Evolutionary conservation across 2,113 vertebrate genomes (phyloP), one percentile per base, ranked within the genome.

Genomic region (Mandrillus leucophaeus): DNA sequence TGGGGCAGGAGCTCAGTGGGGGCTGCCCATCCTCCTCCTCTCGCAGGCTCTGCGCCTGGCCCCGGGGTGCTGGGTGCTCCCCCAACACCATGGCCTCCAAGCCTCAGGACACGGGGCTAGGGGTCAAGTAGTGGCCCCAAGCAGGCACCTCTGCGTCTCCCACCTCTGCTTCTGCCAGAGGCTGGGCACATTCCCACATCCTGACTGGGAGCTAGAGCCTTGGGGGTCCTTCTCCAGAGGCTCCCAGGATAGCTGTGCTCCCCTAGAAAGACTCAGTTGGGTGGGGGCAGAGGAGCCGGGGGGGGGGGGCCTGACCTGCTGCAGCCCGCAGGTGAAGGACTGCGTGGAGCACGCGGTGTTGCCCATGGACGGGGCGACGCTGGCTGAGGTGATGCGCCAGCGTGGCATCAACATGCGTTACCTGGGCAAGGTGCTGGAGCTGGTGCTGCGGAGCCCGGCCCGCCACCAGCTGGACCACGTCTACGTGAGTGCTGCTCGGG

Each of bases 341-440:
- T 99, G 99, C 97, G 98, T 99, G 97, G 99, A 99, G 90, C 99
- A 99, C 93, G 99, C 98, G 0, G 99, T 99, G 97, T 99, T 99
- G 93, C 99, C 99, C 0, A 99, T 99, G 99, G 99, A 99, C 0
- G 99, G 99, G 57, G 99, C 99, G 1, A 99, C 99, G 0, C 97
- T 99, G 83, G 99, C 99, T 0, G 99, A 99, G 98, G 99, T 99
- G 86, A 99, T 99, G 98, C 99, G 99, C 98, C 99, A 99, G 98
- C 98, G 99, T 27, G 99, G 99, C 95, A 99, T 99, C 98, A 99
- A 99, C 91, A 98, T 99, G 98, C 99, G 99, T 5, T 99, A 99
- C 82, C 98, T 99, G 84, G 99, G 99, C 92, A 99, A 99, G 16
- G 99, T 99, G 43, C 98, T 99, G 91, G 99, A 98, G 95, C 99